Evolutionary conservation across 1,140 invertebrate species (phyloP).

Genomic region (Globodera rostochiensis): DNA sequence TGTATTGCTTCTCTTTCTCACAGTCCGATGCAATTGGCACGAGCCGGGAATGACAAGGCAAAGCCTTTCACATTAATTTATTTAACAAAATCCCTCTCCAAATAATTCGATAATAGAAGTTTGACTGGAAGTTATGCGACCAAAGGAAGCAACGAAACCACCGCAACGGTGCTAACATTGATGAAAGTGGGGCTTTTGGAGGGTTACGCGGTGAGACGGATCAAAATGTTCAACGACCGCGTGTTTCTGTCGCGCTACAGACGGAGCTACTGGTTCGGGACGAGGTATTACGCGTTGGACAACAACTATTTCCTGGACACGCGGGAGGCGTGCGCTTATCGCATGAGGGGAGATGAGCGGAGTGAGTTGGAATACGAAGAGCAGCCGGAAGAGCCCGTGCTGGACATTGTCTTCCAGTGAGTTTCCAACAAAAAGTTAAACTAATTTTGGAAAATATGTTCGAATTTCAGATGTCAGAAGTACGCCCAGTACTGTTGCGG

Average conservation of each 20-base stretch:
- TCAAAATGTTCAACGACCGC: constrained; percentile 65
- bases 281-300: constrained; percentile 61
- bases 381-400: constrained; percentile 45
- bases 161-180: constrained; percentile 52
- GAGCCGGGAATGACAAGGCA: neutral
- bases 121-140: constrained; percentile 52
- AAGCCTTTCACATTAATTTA: neutral
- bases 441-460: neutral
- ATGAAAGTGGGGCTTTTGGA: constrained; percentile 56
- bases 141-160: constrained; percentile 54
- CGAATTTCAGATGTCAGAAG: constrained; percentile 58
- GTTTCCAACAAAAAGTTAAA: constrained; percentile 28
- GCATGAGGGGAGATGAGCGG: constrained; percentile 57
- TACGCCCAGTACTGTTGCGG: constrained; percentile 64
- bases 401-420: constrained; percentile 62
- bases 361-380: constrained; percentile 60
- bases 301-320: constrained; percentile 61
- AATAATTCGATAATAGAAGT: constrained; percentile 32
- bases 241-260: constrained; percentile 58
- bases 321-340: constrained; percentile 60
- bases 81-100: neutral
- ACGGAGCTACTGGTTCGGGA: constrained; percentile 61
- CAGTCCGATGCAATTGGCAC: neutral
- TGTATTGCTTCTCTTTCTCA: neutral
- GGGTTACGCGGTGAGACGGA: constrained; percentile 60